Percentiles rank a stretch among this genome's conserved stretches.
phyloP scores from a whole-genome alignment of 1,140 invertebrate species.

The Sesamia nonagrioides region DNA sequence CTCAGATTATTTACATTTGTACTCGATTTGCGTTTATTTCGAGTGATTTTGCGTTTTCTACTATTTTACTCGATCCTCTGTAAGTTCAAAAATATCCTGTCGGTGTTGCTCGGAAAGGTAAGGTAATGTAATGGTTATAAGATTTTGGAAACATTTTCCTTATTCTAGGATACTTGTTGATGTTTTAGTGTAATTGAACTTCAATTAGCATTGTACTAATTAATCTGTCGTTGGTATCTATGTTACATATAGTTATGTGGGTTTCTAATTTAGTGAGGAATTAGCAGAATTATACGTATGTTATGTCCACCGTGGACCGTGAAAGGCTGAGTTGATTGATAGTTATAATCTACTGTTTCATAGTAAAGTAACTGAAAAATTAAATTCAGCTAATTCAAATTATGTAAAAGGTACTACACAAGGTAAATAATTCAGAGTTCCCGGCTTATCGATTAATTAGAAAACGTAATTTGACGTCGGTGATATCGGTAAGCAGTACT shows the following conservation, averaged over 20 bases:
- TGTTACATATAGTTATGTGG: neutral
- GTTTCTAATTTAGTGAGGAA: neutral
- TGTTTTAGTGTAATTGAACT: neutral
- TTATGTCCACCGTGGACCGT: conserved; percentile 7
- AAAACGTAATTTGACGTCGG: neutral
- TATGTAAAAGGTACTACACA: neutral
- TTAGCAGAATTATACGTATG: neutral
- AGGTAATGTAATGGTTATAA: neutral
- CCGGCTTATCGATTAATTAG: neutral
- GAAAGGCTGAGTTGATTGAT: conserved; percentile 23
- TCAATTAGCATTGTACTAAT: neutral
- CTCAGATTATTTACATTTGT: conserved; percentile 6
- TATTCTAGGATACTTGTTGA: conserved; percentile 15
- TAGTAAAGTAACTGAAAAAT: neutral
- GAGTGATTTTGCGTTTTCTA: conserved; percentile 6
- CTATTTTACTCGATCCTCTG: conserved; percentile 20
- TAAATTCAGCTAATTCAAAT: no score
- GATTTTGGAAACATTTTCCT: conserved; percentile 32
- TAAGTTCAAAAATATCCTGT: neutral
- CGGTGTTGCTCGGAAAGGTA: neutral
- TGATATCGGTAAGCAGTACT: neutral
- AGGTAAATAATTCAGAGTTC: neutral
- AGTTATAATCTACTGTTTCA: neutral
- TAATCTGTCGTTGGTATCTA: neutral
- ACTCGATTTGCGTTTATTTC: conserved; percentile 9